Evolutionary conservation across 2,888 invertebrate genomes (phyloP), one percentile per base, ranked within the genome.

Genomic region (Nezara viridula): DNA sequence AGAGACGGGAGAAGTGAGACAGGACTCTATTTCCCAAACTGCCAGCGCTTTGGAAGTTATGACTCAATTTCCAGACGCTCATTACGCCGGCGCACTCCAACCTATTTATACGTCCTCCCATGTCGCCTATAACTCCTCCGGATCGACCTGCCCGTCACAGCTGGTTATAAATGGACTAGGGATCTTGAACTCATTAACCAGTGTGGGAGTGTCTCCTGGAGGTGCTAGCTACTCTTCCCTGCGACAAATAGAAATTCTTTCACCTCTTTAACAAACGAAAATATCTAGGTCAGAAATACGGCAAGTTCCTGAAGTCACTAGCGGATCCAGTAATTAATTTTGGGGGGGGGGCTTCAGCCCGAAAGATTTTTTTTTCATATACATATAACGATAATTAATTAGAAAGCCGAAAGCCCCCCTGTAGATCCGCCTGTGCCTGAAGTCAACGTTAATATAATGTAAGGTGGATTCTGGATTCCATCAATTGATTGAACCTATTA

Each of bases 1-100:
- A 77, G 77, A 40, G 81, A 47, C 44, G n/a, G 12, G 44, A 10
- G 86, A 86, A 86, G 60, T 86, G 60, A 88, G 85, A 90, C 89
- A 55, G 88, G 77, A 86, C 86, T 90, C 90, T 89, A 90, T 90
- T 90, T 90, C 90, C 90, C 89, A 88, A 90, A 90, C 90, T 90
- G 90, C 90, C 90, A 90, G 86, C 89, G 90, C 89, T 90, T 89
- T 89, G 88, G 88, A 88, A 90, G 89, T 90, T 90, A 90, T 90
- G 88, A 88, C 86, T 88, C 90, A 89, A 90, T 90, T 90, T 90
- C 90, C 90, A 90, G 52, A 32, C 24, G 86, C 81, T 81, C 81
- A 81, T 47, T 47, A 40, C 81, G 44, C 40, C 81, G 81, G 44
- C 81, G 44, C 44, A 81, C 81, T 81, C 81, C 81, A 12, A 81